Evolutionary conservation across 2,113 vertebrate genomes (phyloP), one percentile per base, ranked within the genome.

Genomic region (Hippocampus abdominalis): DNA sequence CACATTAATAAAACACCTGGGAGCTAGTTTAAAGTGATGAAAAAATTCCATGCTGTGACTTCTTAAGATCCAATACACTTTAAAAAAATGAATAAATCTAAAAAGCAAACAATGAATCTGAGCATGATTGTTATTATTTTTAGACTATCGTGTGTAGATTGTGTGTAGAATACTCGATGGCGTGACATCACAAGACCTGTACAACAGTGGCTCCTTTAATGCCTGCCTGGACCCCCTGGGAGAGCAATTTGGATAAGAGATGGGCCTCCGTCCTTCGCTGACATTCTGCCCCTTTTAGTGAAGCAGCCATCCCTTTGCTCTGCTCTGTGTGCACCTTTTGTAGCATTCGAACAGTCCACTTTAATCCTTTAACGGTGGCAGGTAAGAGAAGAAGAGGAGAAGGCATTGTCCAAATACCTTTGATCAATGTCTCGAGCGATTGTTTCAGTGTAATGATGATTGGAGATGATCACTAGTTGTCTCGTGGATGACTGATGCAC

Each of bases 201-300:
- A 46, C 59, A 70, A 66, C 21, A 66, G 42, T 27, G 63, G 63
- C 63, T 64, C 63, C 27, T 64, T 64, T 27, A 1, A 32, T 27
- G 63, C 27, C 40, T 18, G 23, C 46, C 4, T 49, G 16, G 42
- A 64, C 39, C 40, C 63, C 3, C n/a, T n/a, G 40, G 63, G 63
- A 36, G 63, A 64, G 23, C 42, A 46, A 64, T 64, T 46, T 64
- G 63, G 63, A 46, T 46, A 64, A 46, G 63, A 64, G 42, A 64
- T 48, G 42, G 61, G 21, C 42, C 63, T 42, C 23, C 42, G 63
- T 64, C 63, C 63, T 64, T 46, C 23, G 27, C 21, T 64, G 36
- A 63, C 61, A 40, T 63, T 63, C 61, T 40, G 32, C 36, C 36
- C 60, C 36, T 6, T 40, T 13, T 36, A n/a, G 36, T 23, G 21